phyloP scores from a whole-genome alignment of 2,888 invertebrate genomes.

The Gisinianus flammeolus region DNA sequence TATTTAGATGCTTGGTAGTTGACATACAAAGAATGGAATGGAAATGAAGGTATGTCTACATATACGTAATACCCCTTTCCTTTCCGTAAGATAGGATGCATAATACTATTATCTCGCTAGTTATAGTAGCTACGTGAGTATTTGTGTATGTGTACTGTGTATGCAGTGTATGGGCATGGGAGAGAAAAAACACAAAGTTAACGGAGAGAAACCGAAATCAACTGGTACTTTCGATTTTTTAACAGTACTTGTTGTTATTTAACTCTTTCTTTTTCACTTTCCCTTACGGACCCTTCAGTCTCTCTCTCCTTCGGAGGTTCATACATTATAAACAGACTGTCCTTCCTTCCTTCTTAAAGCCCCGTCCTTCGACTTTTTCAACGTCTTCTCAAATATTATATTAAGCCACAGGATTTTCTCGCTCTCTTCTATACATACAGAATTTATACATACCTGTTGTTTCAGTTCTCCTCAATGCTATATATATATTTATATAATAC shows the following conservation, averaged over 20 bases:
- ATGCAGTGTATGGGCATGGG: not conserved
- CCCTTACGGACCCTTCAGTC: conserved; percentile 8
- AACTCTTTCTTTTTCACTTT: conserved; percentile 47
- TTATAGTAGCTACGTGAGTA: not conserved
- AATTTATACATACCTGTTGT: not conserved
- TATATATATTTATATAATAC: not conserved
- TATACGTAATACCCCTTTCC: not conserved
- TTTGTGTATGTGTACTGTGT: not conserved
- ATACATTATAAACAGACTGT: not conserved
- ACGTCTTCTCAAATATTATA: not conserved
- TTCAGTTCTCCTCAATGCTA: not conserved
- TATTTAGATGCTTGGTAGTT: conserved; percentile 26
- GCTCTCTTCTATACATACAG: too few species aligned
- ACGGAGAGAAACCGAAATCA: conserved; percentile 51
- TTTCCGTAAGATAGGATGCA: not conserved
- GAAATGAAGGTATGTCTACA: not conserved
- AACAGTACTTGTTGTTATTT: conserved; percentile 41
- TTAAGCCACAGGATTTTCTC: too few species aligned
- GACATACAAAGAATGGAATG: not conserved
- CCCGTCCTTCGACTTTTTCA: not conserved
- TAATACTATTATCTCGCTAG: not conserved
- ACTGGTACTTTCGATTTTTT: conserved; percentile 51
- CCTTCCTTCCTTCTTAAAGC: not conserved
- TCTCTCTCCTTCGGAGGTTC: not conserved
- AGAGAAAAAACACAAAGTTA: conserved; percentile 40